phyloP scores from a whole-genome alignment of 2,797 vertebrate species.

The Lepilemur septentrionalis region DNA sequence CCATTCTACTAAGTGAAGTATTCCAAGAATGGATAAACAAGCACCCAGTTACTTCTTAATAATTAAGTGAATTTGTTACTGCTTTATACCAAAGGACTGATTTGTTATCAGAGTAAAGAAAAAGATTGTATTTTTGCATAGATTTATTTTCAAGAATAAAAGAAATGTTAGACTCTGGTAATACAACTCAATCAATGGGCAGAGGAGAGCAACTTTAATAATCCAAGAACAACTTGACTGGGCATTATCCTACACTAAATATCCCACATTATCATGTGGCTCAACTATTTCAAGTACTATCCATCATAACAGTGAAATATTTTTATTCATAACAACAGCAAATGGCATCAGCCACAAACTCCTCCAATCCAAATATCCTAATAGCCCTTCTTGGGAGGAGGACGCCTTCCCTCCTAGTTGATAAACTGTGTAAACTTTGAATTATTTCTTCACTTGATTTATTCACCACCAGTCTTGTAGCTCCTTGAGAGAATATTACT shows the following conservation, averaged over 20 bases:
- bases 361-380: neutral
- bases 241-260: neutral
- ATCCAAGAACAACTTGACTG: neutral
- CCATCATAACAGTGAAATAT: neutral
- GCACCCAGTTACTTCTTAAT: neutral
- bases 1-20: too few relatives aligned
- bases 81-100: neutral
- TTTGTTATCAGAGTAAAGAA: neutral
- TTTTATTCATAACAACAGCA: neutral
- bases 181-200: neutral
- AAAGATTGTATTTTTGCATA: constrained; percentile 42
- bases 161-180: neutral
- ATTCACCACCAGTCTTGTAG: neutral
- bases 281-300: neutral
- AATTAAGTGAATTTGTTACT: constrained; percentile 22
- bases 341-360: neutral
- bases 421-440: neutral
- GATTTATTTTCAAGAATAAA: constrained; percentile 18
- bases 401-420: neutral
- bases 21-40: too few relatives aligned
- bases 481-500: neutral
- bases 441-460: neutral
- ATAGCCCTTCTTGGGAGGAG: neutral
- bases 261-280: neutral
- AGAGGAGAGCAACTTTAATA: neutral